Conservation (phyloP, 2,888 invertebrate species). For the Trissolcus brochymenae region DNA sequence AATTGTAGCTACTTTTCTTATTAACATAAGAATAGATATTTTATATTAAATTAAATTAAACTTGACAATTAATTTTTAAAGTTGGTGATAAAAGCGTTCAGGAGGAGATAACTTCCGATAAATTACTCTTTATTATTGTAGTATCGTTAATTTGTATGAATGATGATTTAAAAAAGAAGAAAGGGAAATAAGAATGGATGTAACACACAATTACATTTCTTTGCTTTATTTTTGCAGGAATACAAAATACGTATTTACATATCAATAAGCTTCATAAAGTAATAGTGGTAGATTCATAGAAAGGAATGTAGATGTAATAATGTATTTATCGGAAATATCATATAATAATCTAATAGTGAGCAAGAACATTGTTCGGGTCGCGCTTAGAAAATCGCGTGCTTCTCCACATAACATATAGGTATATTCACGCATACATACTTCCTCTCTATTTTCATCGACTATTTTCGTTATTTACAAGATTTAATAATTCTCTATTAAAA, state of each 20-base stretch:
- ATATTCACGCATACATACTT: slow-evolving; percentile 42
- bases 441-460: slow-evolving; percentile 8
- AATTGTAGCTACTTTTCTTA: too few species aligned
- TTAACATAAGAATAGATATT: too few species aligned
- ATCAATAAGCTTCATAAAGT: slow-evolving; percentile 73
- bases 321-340: slow-evolving; percentile 73
- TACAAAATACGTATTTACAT: slow-evolving; percentile 76
- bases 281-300: slow-evolving; percentile 74
- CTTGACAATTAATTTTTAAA: too few species aligned
- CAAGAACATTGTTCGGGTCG: slow-evolving; percentile 73
- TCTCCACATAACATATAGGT: slow-evolving; percentile 38
- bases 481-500: slow-evolving; percentile 51
- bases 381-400: slow-evolving; percentile 68
- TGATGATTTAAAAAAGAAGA: too few species aligned
- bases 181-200: not conserved
- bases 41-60: too few species aligned
- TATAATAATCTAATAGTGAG: slow-evolving; percentile 73
- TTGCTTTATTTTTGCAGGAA: slow-evolving; percentile 73
- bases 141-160: too few species aligned
- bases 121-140: too few species aligned
- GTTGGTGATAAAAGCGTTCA: too few species aligned
- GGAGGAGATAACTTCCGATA: too few species aligned
- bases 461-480: slow-evolving; percentile 46
- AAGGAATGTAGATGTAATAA: slow-evolving; percentile 74
- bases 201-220: slow-evolving; percentile 34